Base-by-base conservation (phyloP, 2,888 invertebrate genomes). In the Agriopis marginaria region DNA sequence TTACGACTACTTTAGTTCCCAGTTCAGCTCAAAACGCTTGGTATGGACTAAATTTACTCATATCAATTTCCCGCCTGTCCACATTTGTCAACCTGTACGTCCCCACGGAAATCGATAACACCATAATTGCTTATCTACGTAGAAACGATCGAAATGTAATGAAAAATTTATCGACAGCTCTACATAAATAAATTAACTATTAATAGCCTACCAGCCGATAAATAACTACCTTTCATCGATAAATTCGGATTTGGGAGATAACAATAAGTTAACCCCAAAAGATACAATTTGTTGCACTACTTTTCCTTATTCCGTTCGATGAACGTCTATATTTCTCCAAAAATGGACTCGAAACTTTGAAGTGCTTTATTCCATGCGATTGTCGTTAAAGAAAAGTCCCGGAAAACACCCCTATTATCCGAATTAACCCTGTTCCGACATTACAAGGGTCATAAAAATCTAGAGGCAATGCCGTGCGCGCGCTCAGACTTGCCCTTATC, bases 111-210 rank as follows among this genome's bases (percentile, higher is more conserved):
- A 59, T 68, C 63, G 14, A 68, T 68, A 62, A 56, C 56, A 59
- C 5, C 32, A 45, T 61, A 64, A 65, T 64, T 61, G 60, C 40
- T 56, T 65, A 65, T 62, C 55, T 62, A 65, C 55, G 61, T 65
- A 39, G 55, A 66, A 59, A 60, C 54, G 65, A 72, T 75, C 71
- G 50, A 70, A 68, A 60, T 50, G 51, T 61, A 23, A 63, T 71
- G 32, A 60, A 62, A 60, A 49, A 65, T 56, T 63, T 62, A 71
- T 70, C 60, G 56, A 10, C 42, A 58, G 14, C n/a, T 23, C 51
- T 40, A 45, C 66, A 51, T 59, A 47, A 66, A 66, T 66, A 66
- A 64, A 60, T 56, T 66, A 66, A 50, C 49, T 65, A 66, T 65
- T 42, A 60, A 65, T 55, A 47, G 54, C 23, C 7, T 9, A 7